phyloP scores from a whole-genome alignment of 53 echinoderm and acorn worm species.

The Antedon mediterranea region DNA sequence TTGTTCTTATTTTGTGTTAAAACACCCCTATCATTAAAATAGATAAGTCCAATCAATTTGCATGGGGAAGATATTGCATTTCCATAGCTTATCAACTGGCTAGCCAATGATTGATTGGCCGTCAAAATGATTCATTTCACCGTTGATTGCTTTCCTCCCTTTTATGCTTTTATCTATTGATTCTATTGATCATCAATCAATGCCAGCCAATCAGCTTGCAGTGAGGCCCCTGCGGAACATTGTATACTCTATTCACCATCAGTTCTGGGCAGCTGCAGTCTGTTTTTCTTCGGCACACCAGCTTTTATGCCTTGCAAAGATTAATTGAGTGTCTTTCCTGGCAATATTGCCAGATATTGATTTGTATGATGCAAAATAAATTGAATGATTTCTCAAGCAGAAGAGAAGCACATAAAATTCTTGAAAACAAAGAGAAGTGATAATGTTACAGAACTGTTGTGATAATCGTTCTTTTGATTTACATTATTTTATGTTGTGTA shows the following conservation, averaged over 20 bases:
- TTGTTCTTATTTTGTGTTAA: not conserved
- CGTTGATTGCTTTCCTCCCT: not conserved
- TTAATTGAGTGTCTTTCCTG: conserved; percentile 1
- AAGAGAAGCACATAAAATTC: conserved; percentile 1
- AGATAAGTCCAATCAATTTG: not conserved
- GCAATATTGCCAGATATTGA: not conserved
- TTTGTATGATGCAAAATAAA: not conserved
- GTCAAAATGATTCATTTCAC: conserved; percentile 1
- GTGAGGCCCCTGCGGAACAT: not conserved
- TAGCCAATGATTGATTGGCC: conserved; percentile 1
- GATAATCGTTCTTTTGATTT: not conserved
- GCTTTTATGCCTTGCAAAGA: not conserved
- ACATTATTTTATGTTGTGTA: not conserved
- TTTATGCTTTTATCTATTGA: conserved; percentile 1
- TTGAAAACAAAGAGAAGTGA: not conserved
- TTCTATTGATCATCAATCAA: conserved; percentile 1
- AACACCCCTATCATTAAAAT: not conserved
- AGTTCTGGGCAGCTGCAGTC: not conserved
- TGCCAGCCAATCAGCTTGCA: not conserved
- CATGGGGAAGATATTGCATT: not conserved
- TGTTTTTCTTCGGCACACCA: not conserved
- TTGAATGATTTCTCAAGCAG: not conserved
- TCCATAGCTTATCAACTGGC: conserved; percentile 1
- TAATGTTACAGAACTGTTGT: not conserved
- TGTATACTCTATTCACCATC: not conserved